These are phyloP conservation scores for Synanthedon andrenaeformis DNA, from an alignment of 2,888 invertebrate genomes.

Conservation along the genomic window DNA sequence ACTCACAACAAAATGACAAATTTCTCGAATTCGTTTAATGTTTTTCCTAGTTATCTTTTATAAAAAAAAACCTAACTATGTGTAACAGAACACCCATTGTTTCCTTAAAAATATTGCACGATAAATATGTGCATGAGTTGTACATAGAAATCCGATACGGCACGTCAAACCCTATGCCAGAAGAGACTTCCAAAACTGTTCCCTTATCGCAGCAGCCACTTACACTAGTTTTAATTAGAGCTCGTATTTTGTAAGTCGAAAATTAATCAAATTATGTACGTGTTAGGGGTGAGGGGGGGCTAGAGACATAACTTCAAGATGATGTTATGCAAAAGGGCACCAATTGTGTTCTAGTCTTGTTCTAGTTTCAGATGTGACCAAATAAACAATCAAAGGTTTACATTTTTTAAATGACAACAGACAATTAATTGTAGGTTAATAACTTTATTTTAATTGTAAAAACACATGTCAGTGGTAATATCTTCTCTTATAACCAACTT, in stretches of 20 bases:
- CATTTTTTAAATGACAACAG: background rate
- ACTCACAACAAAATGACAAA: too few relatives aligned
- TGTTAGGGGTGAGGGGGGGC: conserved; percentile 18
- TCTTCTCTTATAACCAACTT: too few relatives aligned
- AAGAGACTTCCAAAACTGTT: conserved; percentile 30
- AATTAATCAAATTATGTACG: conserved; percentile 66
- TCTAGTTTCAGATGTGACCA: too few relatives aligned
- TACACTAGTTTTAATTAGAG: conserved; percentile 67
- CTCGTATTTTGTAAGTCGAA: conserved; percentile 61
- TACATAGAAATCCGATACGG: conserved; percentile 23
- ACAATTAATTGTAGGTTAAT: background rate
- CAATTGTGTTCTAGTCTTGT: background rate
- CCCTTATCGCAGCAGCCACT: conserved; percentile 64
- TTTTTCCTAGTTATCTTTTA: too few relatives aligned
- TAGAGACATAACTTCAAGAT: background rate
- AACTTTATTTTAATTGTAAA: too few relatives aligned
- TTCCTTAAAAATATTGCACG: conserved; percentile 10
- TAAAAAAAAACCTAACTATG: too few relatives aligned
- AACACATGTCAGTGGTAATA: too few relatives aligned
- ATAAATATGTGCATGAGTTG: background rate
- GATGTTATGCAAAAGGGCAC: background rate
- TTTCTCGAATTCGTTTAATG: too few relatives aligned
- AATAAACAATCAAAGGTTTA: background rate
- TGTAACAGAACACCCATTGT: too few relatives aligned
- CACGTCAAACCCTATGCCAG: conserved; percentile 13